Conservation (phyloP, 2,797 vertebrate genomes). For the Novumbra hubbsi region DNA sequence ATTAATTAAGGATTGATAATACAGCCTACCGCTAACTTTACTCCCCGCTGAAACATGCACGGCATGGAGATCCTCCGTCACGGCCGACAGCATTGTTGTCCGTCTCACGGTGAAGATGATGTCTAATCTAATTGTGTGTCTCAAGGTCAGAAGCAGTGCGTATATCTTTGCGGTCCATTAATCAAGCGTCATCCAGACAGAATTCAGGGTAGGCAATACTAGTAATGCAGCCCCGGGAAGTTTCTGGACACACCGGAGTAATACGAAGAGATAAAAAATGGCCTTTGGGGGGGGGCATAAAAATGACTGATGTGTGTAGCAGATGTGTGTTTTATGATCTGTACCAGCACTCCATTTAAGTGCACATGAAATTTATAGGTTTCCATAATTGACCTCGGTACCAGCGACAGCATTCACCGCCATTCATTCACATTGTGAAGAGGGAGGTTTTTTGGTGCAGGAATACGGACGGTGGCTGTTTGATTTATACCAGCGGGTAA, state of each 20-base stretch:
- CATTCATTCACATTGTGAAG: constrained; percentile 35
- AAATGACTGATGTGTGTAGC: constrained; percentile 69
- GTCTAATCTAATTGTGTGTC: constrained; percentile 30
- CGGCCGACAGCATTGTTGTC: background rate
- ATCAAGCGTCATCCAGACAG: background rate
- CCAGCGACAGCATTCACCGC: constrained; percentile 52
- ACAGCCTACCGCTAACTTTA: background rate
- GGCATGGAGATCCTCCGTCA: background rate
- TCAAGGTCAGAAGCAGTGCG: constrained; percentile 17
- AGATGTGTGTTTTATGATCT: constrained; percentile 71
- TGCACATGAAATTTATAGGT: constrained; percentile 73
- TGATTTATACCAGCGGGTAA: constrained; percentile 53
- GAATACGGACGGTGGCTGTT: constrained; percentile 16
- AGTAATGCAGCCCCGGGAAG: constrained; percentile 9
- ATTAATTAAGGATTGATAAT: background rate
- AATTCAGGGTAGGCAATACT: background rate
- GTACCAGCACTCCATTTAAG: constrained; percentile 72
- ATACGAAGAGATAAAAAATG: constrained; percentile 6
- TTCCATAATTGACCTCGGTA: constrained; percentile 71
- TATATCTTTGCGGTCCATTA: constrained; percentile 17
- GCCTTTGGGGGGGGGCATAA: constrained; percentile 42
- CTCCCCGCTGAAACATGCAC: background rate
- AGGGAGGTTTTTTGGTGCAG: background rate
- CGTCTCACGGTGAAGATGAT: constrained; percentile 5
- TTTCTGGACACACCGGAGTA: constrained; percentile 11